Evolutionary conservation across 2,797 vertebrate genomes (phyloP).

Genomic region (Alcedo quadribrachys): DNA sequence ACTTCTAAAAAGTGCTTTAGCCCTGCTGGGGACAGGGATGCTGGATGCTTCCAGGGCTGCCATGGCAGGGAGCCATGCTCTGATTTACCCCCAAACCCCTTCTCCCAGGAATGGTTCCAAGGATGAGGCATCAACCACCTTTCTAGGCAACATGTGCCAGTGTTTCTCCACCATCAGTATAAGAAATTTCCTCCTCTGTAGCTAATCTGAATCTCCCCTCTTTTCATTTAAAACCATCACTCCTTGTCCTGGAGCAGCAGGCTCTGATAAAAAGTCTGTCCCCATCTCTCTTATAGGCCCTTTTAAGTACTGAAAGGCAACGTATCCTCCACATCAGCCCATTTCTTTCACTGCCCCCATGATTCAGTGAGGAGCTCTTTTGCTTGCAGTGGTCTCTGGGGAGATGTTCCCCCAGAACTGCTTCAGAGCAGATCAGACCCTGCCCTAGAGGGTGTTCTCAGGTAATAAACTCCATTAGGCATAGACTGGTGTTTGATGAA

Average conservation of each 20-base stretch:
- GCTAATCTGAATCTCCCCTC: background rate
- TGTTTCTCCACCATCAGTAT: too few species aligned
- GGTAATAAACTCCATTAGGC: background rate
- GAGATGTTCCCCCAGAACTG: background rate
- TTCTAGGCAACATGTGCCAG: background rate
- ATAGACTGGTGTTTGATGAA: background rate
- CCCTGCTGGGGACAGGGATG: accelerated
- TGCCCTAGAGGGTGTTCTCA: background rate
- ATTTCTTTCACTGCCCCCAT: accelerated
- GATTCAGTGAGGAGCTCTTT: background rate
- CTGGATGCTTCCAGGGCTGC: background rate
- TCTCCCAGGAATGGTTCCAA: background rate
- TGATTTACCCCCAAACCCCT: accelerated
- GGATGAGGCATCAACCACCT: background rate
- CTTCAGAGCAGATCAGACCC: background rate
- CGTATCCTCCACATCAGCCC: background rate
- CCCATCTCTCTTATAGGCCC: background rate
- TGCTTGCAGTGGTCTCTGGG: accelerated
- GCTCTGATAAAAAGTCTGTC: background rate
- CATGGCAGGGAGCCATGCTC: background rate
- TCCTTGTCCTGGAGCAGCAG: background rate
- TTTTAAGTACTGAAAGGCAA: background rate
- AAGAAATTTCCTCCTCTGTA: too few species aligned
- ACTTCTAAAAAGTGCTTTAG: background rate
- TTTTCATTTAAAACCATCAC: background rate